Percentiles rank a stretch among this genome's conserved stretches.
Evolutionary conservation across 2,888 invertebrate species (phyloP).

Genomic region (Agrochola macilenta): DNA sequence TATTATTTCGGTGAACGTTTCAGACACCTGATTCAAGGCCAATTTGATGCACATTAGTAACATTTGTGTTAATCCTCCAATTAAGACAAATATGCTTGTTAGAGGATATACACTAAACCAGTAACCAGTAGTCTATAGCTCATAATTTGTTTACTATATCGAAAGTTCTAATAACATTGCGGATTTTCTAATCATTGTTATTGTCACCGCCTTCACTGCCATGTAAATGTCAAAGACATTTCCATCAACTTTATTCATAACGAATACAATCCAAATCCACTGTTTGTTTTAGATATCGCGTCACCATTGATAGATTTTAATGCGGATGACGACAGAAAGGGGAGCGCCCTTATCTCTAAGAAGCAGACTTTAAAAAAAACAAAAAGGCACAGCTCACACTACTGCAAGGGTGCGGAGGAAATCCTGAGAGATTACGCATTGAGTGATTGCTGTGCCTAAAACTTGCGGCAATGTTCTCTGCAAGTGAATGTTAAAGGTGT

Average conservation of each 20-base stretch:
- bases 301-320: slow-evolving; percentile 74
- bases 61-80: background rate
- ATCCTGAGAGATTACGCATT: slow-evolving; percentile 89
- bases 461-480: slow-evolving; percentile 79
- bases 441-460: slow-evolving; percentile 89
- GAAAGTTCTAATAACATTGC: background rate
- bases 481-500: slow-evolving; percentile 82
- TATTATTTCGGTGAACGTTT: slow-evolving; percentile 3
- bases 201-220: background rate
- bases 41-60: slow-evolving; percentile 22
- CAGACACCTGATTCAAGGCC: background rate
- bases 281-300: slow-evolving; percentile 56
- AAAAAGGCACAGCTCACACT: slow-evolving; percentile 77
- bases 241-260: slow-evolving; percentile 31
- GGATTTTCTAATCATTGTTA: background rate
- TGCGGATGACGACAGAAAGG: slow-evolving; percentile 73
- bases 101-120: background rate
- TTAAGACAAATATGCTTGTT: background rate
- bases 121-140: too few species aligned
- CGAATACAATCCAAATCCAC: slow-evolving; percentile 28
- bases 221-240: slow-evolving; percentile 22
- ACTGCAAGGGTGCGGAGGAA: slow-evolving; percentile 81
- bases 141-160: background rate
- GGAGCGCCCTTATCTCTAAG: slow-evolving; percentile 82
- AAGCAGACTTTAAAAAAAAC: slow-evolving; percentile 85